Base-by-base conservation (phyloP, 2,888 invertebrate species). In the Caenorhabditis panamensis region DNA sequence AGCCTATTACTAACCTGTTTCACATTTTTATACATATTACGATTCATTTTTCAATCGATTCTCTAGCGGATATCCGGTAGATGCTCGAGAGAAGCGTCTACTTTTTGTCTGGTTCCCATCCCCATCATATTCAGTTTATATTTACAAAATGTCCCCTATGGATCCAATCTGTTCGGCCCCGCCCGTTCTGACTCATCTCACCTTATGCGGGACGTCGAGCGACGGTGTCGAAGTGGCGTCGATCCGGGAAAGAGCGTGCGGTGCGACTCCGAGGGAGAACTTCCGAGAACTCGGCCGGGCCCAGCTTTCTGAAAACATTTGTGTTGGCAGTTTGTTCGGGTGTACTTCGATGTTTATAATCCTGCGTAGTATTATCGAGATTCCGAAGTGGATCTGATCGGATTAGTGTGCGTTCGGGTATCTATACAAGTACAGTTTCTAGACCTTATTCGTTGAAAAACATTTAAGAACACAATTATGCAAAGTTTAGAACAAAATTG, bases 301-400 rank as follows among this genome's bases (percentile, higher is more conserved):
- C 68, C 68, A 68, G 51, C 49, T 51, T 51, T 79, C 79, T 79
- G 79, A 41, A 78, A 78, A 8, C 62, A 75, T 66, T 51, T 49
- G 5, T 20, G 49, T 49, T 41, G 58, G 16, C n/a, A 13, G n/a
- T n/a, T 26, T 41, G 36, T 58, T 41, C 58, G 18, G 13, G 5
- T 41, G 13, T 16, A 41, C 41, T 41, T 9, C 31, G 13, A 16
- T 41, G 13, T 41, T 41, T 41, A 13, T 41, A 41, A 41, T 41
- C 41, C 16, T 13, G 5, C 5, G 41, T 41, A 41, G 41, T 41
- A 41, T 41, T 41, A 41, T 41, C 41, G 41, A 41, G 41, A 41
- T 41, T 41, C 13, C 41, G 41, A 41, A 41, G 41, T 41, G 13
- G 9, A 41, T 41, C 16, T 41, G 41, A 41, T 41, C 41, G 41